A percentile compares a stretch with the other conserved stretches of the same genome.
Evolutionary conservation across 2,113 vertebrate species (phyloP).

Genomic region (Phrynocephalus versicolor): DNA sequence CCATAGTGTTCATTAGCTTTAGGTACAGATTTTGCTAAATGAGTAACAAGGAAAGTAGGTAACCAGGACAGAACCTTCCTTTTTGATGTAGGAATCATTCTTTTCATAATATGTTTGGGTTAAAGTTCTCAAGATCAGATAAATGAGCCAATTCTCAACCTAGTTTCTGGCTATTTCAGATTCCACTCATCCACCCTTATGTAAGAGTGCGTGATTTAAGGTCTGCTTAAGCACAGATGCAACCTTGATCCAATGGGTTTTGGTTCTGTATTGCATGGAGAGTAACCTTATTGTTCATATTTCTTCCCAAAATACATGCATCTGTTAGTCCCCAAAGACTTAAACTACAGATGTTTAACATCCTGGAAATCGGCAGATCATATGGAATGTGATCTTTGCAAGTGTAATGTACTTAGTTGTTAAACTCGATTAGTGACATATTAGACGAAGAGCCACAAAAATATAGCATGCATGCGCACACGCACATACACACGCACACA

Average conservation of each 20-base stretch:
- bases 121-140: constrained; percentile 40
- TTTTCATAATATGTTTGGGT: constrained; percentile 41
- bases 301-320: constrained; percentile 92
- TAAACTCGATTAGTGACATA: constrained; percentile 79
- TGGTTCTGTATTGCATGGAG: constrained; percentile 78
- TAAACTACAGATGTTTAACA: constrained; percentile 89
- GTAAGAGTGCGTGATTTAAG: constrained; percentile 52
- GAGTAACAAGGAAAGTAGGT: constrained; percentile 10
- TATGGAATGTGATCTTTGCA: constrained; percentile 80
- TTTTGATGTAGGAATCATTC: constrained; percentile 40
- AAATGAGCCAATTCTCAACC: neutral
- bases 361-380: constrained; percentile 82
- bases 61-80: constrained; percentile 41
- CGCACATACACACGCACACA: constrained; percentile 26
- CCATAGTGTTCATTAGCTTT: constrained; percentile 21
- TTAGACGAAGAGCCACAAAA: constrained; percentile 63
- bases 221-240: constrained; percentile 63
- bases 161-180: constrained; percentile 52
- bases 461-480: constrained; percentile 46
- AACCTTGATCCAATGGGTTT: constrained; percentile 73
- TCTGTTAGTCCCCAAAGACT: constrained; percentile 89
- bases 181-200: constrained; percentile 62
- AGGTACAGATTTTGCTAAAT: constrained; percentile 31
- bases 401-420: constrained; percentile 78
- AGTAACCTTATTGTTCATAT: constrained; percentile 88